These are phyloP conservation scores for Halcyon senegalensis DNA, from an alignment of 2,113 vertebrate species.

Conservation along the genomic window DNA sequence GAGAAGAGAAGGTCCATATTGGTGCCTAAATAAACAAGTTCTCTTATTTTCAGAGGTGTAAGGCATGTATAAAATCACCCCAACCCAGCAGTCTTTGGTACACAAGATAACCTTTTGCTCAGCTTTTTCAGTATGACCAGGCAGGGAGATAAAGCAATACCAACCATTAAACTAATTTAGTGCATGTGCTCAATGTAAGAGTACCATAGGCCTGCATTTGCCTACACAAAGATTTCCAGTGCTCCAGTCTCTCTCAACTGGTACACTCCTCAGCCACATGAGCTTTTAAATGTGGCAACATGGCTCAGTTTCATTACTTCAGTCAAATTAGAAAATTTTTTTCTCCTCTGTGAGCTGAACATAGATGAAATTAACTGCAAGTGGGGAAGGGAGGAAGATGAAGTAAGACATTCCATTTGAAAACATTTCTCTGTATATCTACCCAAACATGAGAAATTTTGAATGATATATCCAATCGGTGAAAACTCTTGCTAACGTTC, in stretches of 20 bases:
- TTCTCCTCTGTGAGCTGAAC: neutral
- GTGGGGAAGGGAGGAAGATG: neutral
- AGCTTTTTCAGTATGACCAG: neutral
- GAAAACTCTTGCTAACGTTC: neutral
- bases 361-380: neutral
- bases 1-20: neutral
- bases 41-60: neutral
- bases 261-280: neutral
- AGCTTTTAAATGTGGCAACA: neutral
- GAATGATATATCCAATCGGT: neutral
- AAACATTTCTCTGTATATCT: neutral
- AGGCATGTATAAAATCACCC: neutral
- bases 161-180: neutral
- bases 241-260: neutral
- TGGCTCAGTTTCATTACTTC: neutral
- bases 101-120: neutral
- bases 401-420: neutral
- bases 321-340: neutral
- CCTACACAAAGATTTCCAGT: neutral
- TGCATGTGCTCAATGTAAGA: neutral
- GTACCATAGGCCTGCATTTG: neutral
- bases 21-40: neutral
- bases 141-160: neutral
- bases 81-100: neutral
- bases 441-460: neutral